Evolutionary conservation across 2,888 invertebrate genomes (phyloP), one percentile per base, ranked within the genome.

Genomic region (Xestia rhomboidea): DNA sequence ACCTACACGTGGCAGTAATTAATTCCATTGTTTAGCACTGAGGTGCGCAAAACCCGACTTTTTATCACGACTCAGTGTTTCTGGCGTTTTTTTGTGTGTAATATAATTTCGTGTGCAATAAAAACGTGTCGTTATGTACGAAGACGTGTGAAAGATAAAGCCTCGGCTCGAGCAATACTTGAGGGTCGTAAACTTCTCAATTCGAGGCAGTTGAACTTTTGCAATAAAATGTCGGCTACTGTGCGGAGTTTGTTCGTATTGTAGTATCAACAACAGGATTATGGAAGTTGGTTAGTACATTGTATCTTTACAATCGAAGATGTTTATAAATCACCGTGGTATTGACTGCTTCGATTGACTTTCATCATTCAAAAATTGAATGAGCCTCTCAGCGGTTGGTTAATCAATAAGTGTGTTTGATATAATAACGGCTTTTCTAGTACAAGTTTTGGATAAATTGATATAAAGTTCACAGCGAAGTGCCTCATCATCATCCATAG

Each of bases 121-220:
- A 87, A 87, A 84, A 84, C 85, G 75, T 87, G 77, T 82, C 74
- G 71, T 80, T 87, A 76, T 67, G 57, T 74, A 76, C 72, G 64
- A 73, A 80, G 85, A 87, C 82, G 87, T 87, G 87, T 87, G 74
- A 80, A 88, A 78, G 82, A 87, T 85, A 84, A 77, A 76, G 77
- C 77, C 63, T 41, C 38, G 68, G 27, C n/a, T 80, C 46, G 18
- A 81, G 73, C 70, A 76, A 74, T 76, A 75, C 85, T 79, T 66
- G 77, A 81, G 60, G 57, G 77, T 82, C 89, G 76, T 85, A 85
- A 88, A 87, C 83, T 88, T 83, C 89, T 74, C 83, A 76, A 82
- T 88, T 78, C 79, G 51, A 68, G 77, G 73, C 74, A 77, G 63
- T 85, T 87, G 73, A 87, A 89, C 86, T 88, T 87, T 89, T 57